Conservation (phyloP, 2,888 invertebrate species). For the Bembecia ichneumoniformis region DNA sequence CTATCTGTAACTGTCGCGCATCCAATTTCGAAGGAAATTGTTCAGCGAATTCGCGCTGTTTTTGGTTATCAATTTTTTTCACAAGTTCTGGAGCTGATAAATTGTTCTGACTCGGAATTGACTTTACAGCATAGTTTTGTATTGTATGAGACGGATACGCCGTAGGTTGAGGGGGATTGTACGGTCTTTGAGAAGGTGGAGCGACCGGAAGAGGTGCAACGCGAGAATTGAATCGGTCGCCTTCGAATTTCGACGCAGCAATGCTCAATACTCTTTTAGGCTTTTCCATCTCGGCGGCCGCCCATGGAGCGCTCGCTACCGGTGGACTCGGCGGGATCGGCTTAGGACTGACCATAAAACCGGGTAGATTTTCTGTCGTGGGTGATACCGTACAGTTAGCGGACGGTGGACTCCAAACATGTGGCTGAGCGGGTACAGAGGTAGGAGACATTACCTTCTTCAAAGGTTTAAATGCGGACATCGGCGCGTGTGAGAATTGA, state of each 20-base stretch:
- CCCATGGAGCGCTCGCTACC: slow-evolving; percentile 52
- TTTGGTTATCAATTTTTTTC: slow-evolving; percentile 22
- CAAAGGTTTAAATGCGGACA: slow-evolving; percentile 81
- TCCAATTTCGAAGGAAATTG: slow-evolving; percentile 34
- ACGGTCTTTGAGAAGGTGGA: slow-evolving; percentile 6
- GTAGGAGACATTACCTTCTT: slow-evolving; percentile 53
- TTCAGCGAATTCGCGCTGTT: background rate
- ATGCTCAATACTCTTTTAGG: slow-evolving; percentile 65
- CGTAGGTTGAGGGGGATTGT: slow-evolving; percentile 19
- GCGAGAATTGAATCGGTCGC: slow-evolving; percentile 18
- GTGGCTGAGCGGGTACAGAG: slow-evolving; percentile 27
- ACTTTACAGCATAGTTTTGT: slow-evolving; percentile 35
- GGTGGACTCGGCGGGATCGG: slow-evolving; percentile 26
- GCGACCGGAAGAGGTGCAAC: slow-evolving; percentile 13
- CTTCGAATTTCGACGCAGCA: slow-evolving; percentile 72
- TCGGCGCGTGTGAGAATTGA: slow-evolving; percentile 83
- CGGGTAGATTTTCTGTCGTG: slow-evolving; percentile 24
- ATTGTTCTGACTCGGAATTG: slow-evolving; percentile 51
- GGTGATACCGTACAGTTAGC: slow-evolving; percentile 36
- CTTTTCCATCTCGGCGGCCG: slow-evolving; percentile 38
- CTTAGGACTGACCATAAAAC: slow-evolving; percentile 9
- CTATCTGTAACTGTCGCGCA: slow-evolving; percentile 58
- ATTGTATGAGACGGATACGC: slow-evolving; percentile 17
- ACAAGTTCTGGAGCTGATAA: slow-evolving; percentile 62
- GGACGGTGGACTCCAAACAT: slow-evolving; percentile 61